Percentiles rank a stretch among this genome's conserved stretches.
Evolutionary conservation across 2,113 vertebrate species (phyloP).

Genomic region (Pseudopipra pipra): DNA sequence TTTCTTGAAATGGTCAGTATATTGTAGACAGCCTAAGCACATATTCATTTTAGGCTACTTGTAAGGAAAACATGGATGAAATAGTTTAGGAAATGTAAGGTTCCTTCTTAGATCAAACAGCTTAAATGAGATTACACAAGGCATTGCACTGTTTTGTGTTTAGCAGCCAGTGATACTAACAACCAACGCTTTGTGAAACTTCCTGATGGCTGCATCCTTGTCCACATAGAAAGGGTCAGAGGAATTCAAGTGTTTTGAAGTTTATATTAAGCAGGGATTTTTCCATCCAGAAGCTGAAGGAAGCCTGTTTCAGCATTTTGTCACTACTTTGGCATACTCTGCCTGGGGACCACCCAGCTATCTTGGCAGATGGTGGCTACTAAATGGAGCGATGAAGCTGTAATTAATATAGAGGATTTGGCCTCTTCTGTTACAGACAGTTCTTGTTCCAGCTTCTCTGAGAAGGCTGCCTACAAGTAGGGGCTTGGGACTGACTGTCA

Average conservation of each 20-base stretch:
- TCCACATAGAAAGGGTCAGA: not conserved
- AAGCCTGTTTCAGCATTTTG: not conserved
- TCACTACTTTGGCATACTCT: not conserved
- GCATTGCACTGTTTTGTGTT: not conserved
- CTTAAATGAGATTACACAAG: not conserved
- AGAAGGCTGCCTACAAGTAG: not conserved
- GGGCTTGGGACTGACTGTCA: not conserved
- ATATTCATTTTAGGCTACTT: not conserved
- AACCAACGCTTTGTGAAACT: accelerated
- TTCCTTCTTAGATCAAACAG: not conserved
- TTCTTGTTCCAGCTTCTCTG: not conserved
- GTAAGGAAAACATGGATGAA: not conserved
- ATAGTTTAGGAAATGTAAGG: not conserved
- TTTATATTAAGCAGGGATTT: not conserved
- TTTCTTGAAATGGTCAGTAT: not conserved
- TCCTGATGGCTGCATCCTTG: not conserved
- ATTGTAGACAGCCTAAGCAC: not conserved
- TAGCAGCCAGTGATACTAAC: not conserved
- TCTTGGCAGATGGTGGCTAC: not conserved
- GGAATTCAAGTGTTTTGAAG: not conserved
- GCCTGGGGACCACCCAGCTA: not conserved
- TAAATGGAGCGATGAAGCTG: not conserved
- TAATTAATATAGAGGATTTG: not conserved
- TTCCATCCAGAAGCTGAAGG: not conserved
- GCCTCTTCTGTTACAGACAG: not conserved